Base-by-base conservation (phyloP, 1,140 invertebrate genomes). In the Macrobrachium nipponense region DNA sequence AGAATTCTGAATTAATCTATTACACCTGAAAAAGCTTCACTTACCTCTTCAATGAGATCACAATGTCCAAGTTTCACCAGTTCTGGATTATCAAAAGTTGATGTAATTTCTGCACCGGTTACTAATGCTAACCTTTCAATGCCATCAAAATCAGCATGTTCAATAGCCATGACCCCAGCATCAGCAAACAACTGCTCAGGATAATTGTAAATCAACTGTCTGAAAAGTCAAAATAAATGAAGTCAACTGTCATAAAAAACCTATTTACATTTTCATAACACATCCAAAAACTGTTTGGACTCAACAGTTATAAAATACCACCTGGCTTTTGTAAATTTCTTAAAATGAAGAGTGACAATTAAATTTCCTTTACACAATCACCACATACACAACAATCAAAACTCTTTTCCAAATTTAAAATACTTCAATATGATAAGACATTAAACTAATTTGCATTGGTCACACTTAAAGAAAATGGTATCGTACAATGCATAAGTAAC, bases 201-300 rank as follows among this genome's bases (percentile, higher is more conserved):
- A 91, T 99, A 99, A 91, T 99, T 99, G 92, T 99, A 99, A 90
- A 99, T 99, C 73, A 99, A 92, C 92, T 99, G 99, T 89, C 97
- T 95, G 91, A 14, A 66, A 64, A 61, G 1, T 17, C 64, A 75
- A 43, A 72, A 70, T 20, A 64, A 23, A 68, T 23, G 12, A 68
- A 23, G 12, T 68, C 4, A 20, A 68, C 20, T 36, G 4, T 36
- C 27, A 27, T 12, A 20, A 0, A 51, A 27, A 68, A 20, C 66
- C n/a, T n/a, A 68, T 17, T 68, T 5, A 68, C 66, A 66, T 20
- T 66, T 66, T 66, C 5, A 66, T 17, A 15, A 27, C 12, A 66
- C 27, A 36, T 36, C 27, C 27, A 36, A 36, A 36, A 36, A 36
- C 4, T 36, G 27, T 36, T 36, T 36, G 27, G 27, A 36, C 27